Base-by-base conservation (phyloP, 2,113 vertebrate species). In the Grantiella picta region DNA sequence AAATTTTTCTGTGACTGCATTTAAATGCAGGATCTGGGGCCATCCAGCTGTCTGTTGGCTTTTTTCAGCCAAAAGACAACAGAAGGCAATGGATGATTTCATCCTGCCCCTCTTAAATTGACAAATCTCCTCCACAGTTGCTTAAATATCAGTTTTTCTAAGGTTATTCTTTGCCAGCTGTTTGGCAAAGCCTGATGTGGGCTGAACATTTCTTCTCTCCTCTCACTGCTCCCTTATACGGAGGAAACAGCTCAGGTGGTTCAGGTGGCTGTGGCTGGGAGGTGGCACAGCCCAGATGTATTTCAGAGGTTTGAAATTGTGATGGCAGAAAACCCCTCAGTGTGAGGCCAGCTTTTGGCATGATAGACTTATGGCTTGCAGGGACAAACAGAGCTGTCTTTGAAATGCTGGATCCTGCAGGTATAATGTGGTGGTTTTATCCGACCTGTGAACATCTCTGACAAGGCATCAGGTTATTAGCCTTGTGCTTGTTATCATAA, bases 401-500 rank as follows among this genome's bases (percentile, higher is more conserved):
- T 92, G 86, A 93, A 96, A 60, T 1, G 5, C 86, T 71, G 90
- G 61, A 68, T 82, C 44, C 61, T 90, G 88, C 76, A 92, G 76
- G 61, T 94, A 64, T 29, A 38, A 35, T 14, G 36, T 68, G 49
- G 25, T 81, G 53, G 47, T 53, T 94, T 75, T 92, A 92, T 75
- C 86, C 86, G 88, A 84, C 72, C 95, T 93, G 76, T 75, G 90
- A 92, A 82, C 68, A 86, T 84, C 88, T 93, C 86, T 93, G 88
- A 89, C 75, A 61, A 95, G 65, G 86, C 88, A 84, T 72, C 90
- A 79, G 88, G 65, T 89, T 76, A 17, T 95, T 90, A 86, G 44
- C 94, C 92, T 90, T 64, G 40, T 64, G 79, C 72, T 83, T 95
- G 91, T 95, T 97, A 27, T 78, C 93, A 65, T 92, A 86, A 83